A percentile compares a stretch with the other conserved stretches of the same genome.
These are phyloP conservation scores for Jacana jacana DNA, from an alignment of 2,113 vertebrate genomes.

Conservation along the genomic window DNA sequence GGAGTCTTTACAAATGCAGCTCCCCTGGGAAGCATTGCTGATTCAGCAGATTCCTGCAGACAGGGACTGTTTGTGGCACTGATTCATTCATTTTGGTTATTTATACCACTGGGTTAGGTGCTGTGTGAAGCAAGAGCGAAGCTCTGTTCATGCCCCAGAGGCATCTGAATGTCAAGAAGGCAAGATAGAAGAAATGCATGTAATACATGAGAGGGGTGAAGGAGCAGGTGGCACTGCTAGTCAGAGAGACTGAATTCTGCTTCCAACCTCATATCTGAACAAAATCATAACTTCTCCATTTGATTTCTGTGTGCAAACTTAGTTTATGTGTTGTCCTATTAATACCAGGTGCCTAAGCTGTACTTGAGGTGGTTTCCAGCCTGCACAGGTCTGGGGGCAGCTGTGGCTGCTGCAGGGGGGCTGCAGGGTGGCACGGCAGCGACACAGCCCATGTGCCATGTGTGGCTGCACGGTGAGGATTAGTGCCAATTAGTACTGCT, in stretches of 20 bases:
- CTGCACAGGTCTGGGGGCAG: neutral
- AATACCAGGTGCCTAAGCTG: neutral
- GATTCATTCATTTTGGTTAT: conserved; percentile 37
- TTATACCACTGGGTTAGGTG: neutral
- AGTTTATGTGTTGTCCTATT: neutral
- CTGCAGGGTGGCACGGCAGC: neutral
- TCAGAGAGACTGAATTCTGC: neutral
- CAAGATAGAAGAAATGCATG: neutral
- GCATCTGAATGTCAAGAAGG: neutral
- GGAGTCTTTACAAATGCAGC: neutral
- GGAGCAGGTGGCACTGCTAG: neutral
- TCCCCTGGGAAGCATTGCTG: conserved; percentile 54
- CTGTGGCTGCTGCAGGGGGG: neutral
- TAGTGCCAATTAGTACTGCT: neutral
- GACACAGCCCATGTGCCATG: rapidly evolving
- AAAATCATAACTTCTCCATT: neutral
- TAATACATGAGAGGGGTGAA: neutral
- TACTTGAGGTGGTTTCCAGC: neutral
- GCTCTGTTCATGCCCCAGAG: neutral
- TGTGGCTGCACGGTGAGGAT: neutral
- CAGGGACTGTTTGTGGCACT: conserved; percentile 39
- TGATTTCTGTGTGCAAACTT: rapidly evolving
- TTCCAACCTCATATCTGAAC: neutral
- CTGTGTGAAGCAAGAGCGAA: conserved; percentile 45
- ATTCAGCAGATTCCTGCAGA: conserved; percentile 59